Evolutionary conservation across 1,140 invertebrate genomes (phyloP).

Genomic region (Sipha flava): DNA sequence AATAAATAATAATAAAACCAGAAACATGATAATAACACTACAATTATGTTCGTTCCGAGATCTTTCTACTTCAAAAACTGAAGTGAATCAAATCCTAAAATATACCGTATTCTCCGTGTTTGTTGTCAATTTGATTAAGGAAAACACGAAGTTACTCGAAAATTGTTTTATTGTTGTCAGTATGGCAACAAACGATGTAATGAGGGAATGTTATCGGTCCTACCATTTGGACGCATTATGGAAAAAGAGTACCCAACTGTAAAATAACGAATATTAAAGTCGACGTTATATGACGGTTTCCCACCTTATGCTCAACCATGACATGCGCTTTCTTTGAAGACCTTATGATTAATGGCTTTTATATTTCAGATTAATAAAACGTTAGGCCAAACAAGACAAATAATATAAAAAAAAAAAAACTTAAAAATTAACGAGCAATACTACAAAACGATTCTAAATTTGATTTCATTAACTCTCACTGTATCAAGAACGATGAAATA

Average conservation of each 20-base stretch:
- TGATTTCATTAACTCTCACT: not conserved
- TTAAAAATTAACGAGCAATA: not conserved
- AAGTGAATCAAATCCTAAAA: not conserved
- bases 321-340: slow-evolving; percentile 6
- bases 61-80: not conserved
- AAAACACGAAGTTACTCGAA: not conserved
- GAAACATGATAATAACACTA: no score
- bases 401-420: not conserved
- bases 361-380: not conserved
- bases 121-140: not conserved
- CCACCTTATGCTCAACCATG: not conserved
- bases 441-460: not conserved
- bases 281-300: not conserved
- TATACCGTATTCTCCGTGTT: not conserved
- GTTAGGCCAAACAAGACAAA: not conserved
- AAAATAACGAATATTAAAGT: slow-evolving; percentile 1
- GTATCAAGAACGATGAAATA: not conserved
- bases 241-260: not conserved
- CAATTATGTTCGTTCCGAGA: not conserved
- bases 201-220: not conserved
- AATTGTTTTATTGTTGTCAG: not conserved
- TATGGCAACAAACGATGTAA: slow-evolving; percentile 5
- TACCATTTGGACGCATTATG: not conserved
- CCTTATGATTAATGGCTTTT: slow-evolving; percentile 16
- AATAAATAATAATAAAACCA: no score